Base-by-base conservation (phyloP, 1,140 invertebrate species). In the Brachystomella parvula region DNA sequence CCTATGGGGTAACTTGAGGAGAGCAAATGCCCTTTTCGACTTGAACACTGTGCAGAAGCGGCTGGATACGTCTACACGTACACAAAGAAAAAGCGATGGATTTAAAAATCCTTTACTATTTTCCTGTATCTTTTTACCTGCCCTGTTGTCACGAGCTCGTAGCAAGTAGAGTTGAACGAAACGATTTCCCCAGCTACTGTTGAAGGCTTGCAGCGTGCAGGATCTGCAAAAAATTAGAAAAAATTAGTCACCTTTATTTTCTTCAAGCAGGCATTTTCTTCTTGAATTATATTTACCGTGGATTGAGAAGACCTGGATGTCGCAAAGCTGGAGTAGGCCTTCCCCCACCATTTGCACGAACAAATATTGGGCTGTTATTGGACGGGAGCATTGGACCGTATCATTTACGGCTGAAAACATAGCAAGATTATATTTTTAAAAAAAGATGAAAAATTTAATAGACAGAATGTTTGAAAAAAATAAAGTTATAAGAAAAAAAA, bases 271-370 rank as follows among this genome's bases (percentile, higher is more conserved):
- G 35, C 12, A 62, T 9, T n/a, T 62, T 62, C 9, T 62, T 62
- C 19, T 47, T 24, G 28, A 35, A 44, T 6, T 62, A 15, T 2
- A 32, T 6, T 30, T 62, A 62, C 60, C 60, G 17, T 24, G 26
- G 3, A 15, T 24, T n/a, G 39, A 44, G 60, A 39, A 62, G 2
- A 62, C 33, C 19, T 47, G 32, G 21, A 24, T 47, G 21, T 39
- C 60, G 35, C 60, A 62, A 6, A 62, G n/a, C 21, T 24, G 24
- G 3, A 62, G 31, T 21, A 26, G 3, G 26, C 60, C 60, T 24
- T 62, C 60, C n/a, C 60, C 60, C 3, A 62, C 60, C 60, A 62
- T 44, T 24, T 39, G 30, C 9, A 62, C 33, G 26, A 9, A 62
- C 21, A 62, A 32, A 26, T 31, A 62, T 39, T 62, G 60, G 28